Evolutionary conservation across 2,797 vertebrate genomes (phyloP).

Genomic region (Myripristis murdjan): DNA sequence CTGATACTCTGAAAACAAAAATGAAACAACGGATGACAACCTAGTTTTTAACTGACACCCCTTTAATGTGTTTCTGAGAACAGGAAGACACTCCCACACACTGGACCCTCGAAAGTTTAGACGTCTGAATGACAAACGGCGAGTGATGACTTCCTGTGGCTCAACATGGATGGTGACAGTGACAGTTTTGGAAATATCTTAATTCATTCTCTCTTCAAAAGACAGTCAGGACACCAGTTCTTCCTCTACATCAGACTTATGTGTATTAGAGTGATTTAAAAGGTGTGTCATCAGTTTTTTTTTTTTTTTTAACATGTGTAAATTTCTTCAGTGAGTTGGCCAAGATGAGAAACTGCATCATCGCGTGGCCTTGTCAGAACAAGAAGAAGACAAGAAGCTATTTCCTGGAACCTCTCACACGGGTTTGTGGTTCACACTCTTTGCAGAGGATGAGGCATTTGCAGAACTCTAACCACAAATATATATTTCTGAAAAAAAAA

Average conservation of each 20-base stretch:
- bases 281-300: neutral
- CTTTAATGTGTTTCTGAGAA: conserved; percentile 35
- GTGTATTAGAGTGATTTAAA: too few species aligned
- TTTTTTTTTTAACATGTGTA: neutral
- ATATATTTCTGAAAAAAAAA: neutral
- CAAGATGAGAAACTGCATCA: conserved; percentile 29
- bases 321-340: neutral
- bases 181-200: too few species aligned
- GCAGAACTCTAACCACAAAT: neutral
- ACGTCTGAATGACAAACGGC: conserved; percentile 2
- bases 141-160: too few species aligned
- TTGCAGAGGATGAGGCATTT: conserved; percentile 7
- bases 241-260: too few species aligned
- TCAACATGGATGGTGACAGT: too few species aligned
- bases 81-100: conserved; percentile 16
- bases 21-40: conserved; percentile 18
- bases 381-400: conserved; percentile 30
- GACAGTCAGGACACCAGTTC: too few species aligned
- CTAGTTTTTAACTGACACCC: conserved; percentile 15
- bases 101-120: neutral
- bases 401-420: conserved; percentile 67
- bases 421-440: conserved; percentile 34
- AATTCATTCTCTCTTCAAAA: too few species aligned
- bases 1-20: too few species aligned
- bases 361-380: conserved; percentile 44